Base-by-base conservation (phyloP, 2,888 invertebrate species). In the Litoditis marina region DNA sequence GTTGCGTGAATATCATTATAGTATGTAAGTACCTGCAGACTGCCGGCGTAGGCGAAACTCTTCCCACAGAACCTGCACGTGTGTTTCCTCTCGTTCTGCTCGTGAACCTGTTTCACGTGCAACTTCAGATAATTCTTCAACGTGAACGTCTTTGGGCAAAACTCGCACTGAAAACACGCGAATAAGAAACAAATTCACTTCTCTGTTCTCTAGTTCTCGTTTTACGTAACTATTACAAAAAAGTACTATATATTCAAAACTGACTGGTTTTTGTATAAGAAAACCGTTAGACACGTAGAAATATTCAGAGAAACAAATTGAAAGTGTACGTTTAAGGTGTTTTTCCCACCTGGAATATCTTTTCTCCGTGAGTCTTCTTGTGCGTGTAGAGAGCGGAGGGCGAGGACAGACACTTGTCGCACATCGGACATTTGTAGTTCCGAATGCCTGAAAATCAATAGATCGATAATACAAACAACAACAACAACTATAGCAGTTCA, bases 311-410 rank as follows among this genome's bases (percentile, higher is more conserved):
- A n/a, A n/a, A n/a, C n/a, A n/a, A n/a, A n/a, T n/a, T n/a, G n/a
- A n/a, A n/a, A n/a, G n/a, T n/a, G n/a, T n/a, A n/a, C n/a, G n/a
- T n/a, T n/a, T n/a, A n/a, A n/a, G n/a, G n/a, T n/a, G n/a, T 27
- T 22, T 49, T 16, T 27, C 7, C 19, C 50, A 73, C 73, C 44
- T 63, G 52, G 62, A 71, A 82, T 13, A 68, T 63, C 58, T 82
- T 82, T 51, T 81, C 81, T 27, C 83, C 82, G 63, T 82, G 82
- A 3, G 83, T 82, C 63, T 82, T 81, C 65, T 82, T 82, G 68
- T 82, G 82, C 8, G 82, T 82, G 66, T 83, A 82, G 22, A 82
- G 73, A 19, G 82, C 82, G 11, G 80, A 80, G 8, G 82, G 83
- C 1, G 83, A 83, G 7, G 79, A 79, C 39, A 82, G 74, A 47